A percentile compares a stretch with the other conserved stretches of the same genome.
Evolutionary conservation across 1,140 invertebrate genomes (phyloP).

Genomic region (Cephus cinctus): DNA sequence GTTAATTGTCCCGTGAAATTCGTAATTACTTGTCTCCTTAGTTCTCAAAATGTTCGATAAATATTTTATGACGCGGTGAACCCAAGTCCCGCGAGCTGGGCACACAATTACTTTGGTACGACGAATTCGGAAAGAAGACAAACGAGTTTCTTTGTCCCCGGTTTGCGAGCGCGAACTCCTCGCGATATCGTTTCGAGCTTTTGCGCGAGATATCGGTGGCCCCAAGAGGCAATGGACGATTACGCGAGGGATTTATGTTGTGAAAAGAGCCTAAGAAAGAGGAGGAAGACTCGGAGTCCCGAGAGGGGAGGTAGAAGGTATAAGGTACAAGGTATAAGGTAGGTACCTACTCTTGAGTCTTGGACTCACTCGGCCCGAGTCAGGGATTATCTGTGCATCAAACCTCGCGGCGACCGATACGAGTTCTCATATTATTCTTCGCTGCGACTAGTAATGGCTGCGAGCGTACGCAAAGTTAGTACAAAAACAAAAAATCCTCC

Average conservation of each 20-base stretch:
- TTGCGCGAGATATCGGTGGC: no score
- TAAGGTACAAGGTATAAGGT: conserved; percentile 17
- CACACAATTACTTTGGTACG: no score
- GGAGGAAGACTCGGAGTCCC: background rate
- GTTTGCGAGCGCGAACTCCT: no score
- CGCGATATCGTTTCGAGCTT: no score
- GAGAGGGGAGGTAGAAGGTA: conserved; percentile 12
- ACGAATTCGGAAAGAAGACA: no score
- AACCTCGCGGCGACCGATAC: conserved; percentile 44
- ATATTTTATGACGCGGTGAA: no score
- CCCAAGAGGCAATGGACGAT: background rate
- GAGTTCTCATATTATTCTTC: conserved; percentile 38
- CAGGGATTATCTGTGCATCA: conserved; percentile 41
- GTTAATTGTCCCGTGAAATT: background rate
- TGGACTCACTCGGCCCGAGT: background rate
- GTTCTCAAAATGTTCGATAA: no score
- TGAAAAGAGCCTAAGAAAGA: background rate
- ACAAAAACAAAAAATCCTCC: conserved; percentile 2
- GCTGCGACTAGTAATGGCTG: conserved; percentile 6
- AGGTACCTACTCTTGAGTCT: conserved; percentile 3
- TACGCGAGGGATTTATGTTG: background rate
- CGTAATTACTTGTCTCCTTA: no score
- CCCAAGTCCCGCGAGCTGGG: no score
- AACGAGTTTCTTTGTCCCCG: no score
- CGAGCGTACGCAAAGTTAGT: conserved; percentile 1